Percentiles rank a stretch among this genome's conserved stretches.
Evolutionary conservation across 2,888 invertebrate species (phyloP).

Genomic region (Notodonta dromedarius): DNA sequence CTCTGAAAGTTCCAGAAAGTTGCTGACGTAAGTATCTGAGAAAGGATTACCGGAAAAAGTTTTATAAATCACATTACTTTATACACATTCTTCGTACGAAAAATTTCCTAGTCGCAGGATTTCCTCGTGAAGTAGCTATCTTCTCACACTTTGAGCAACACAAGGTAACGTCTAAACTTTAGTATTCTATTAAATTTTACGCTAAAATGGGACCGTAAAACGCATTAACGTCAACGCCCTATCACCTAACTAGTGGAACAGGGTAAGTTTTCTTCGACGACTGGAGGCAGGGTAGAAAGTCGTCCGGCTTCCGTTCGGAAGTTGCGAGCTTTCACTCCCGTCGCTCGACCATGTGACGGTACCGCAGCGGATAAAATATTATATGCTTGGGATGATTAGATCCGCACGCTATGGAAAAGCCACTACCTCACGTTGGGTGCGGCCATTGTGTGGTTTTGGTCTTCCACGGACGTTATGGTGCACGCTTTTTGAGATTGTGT

Average conservation of each 20-base stretch:
- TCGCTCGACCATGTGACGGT: conserved; percentile 53
- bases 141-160: conserved; percentile 23
- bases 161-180: conserved; percentile 31
- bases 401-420: conserved; percentile 41
- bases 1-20: background rate
- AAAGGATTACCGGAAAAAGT: background rate
- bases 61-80: background rate
- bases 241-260: conserved; percentile 33
- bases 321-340: conserved; percentile 80
- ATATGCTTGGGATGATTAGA: conserved; percentile 52
- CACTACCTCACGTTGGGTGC: conserved; percentile 27
- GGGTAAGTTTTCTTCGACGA: conserved; percentile 68
- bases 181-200: conserved; percentile 34
- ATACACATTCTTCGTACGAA: background rate
- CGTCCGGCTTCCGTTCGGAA: conserved; percentile 74
- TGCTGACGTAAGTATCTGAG: background rate
- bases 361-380: conserved; percentile 52
- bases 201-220: conserved; percentile 42
- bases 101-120: conserved; percentile 15
- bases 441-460: conserved; percentile 1
- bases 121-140: conserved; percentile 12
- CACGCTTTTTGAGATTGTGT: background rate
- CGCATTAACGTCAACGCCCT: conserved; percentile 38
- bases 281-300: conserved; percentile 79
- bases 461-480: background rate